These are phyloP conservation scores for Sarcophaga peregrina DNA, from an alignment of 1,140 invertebrate genomes.

Conservation along the genomic window DNA sequence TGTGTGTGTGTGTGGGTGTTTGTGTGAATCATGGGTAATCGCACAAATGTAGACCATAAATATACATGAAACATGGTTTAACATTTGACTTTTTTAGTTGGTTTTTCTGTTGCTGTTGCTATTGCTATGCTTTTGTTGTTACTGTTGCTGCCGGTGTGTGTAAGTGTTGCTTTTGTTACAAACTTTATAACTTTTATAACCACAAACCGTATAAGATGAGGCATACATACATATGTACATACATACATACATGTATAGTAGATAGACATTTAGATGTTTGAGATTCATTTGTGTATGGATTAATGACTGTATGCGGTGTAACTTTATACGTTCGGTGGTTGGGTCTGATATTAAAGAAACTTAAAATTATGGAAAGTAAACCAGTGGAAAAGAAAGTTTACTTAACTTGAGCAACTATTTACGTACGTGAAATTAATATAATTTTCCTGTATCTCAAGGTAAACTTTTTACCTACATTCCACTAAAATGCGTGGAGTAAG, in stretches of 20 bases:
- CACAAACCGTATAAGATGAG: neutral
- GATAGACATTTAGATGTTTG: neutral
- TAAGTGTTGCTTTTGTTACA: neutral
- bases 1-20: too few relatives aligned
- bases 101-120: neutral
- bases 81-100: neutral
- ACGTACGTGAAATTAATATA: too few relatives aligned
- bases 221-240: neutral
- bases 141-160: neutral
- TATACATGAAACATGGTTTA: slow-evolving; percentile 5
- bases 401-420: neutral
- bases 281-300: neutral
- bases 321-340: neutral
- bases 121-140: neutral
- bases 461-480: too few relatives aligned
- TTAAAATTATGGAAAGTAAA: neutral
- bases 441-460: too few relatives aligned
- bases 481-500: too few relatives aligned
- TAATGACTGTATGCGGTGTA: slow-evolving; percentile 14
- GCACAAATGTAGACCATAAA: slow-evolving; percentile 2
- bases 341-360: neutral
- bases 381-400: neutral
- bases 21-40: neutral
- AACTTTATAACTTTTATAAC: slow-evolving; percentile 11
- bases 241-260: neutral